Evolutionary conservation across 35 echinoderm and acorn worm genomes (phyloP).

Genomic region (Acanthaster planci): DNA sequence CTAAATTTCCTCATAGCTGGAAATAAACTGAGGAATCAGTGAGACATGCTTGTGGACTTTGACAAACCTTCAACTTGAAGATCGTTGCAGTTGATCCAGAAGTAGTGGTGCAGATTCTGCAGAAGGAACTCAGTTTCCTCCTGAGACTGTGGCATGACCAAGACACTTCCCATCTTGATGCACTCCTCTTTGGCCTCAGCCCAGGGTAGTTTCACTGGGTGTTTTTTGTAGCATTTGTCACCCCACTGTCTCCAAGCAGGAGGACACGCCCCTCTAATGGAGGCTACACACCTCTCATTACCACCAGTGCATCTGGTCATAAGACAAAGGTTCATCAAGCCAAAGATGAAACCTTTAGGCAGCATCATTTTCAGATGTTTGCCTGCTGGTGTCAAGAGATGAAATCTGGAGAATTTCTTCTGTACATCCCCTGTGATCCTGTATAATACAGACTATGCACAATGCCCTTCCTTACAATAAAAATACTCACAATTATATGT

Average conservation of each 20-base stretch:
- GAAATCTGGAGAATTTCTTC: too few relatives aligned
- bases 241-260: neutral
- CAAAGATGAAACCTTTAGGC: too few relatives aligned
- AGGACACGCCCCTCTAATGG: neutral
- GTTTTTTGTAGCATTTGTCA: neutral
- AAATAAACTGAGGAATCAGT: too few relatives aligned
- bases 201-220: neutral
- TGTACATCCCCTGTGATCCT: too few relatives aligned
- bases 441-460: too few relatives aligned
- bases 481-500: too few relatives aligned
- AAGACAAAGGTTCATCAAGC: neutral
- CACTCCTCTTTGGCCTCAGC: neutral
- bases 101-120: neutral
- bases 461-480: too few relatives aligned
- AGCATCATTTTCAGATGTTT: too few relatives aligned
- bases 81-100: neutral
- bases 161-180: neutral
- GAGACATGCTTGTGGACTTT: too few relatives aligned
- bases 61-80: conserved; percentile 7
- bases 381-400: too few relatives aligned
- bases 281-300: neutral
- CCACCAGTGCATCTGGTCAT: neutral
- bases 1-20: too few relatives aligned
- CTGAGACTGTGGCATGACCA: neutral
- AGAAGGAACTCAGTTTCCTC: neutral